These are phyloP conservation scores for Lottia gigantea DNA, from an alignment of 2,888 invertebrate species.

Conservation along the genomic window DNA sequence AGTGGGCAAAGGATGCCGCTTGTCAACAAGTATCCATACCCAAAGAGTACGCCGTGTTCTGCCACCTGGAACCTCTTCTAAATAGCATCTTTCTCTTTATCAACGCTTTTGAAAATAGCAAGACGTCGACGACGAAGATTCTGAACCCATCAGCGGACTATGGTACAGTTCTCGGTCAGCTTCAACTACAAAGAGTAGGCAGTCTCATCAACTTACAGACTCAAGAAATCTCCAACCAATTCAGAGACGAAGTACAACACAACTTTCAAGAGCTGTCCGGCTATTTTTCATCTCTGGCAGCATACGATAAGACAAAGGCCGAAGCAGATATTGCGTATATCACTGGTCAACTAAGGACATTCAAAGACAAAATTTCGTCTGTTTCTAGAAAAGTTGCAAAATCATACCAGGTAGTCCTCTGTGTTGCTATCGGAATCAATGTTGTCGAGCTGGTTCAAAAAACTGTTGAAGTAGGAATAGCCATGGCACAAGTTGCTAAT, in stretches of 20 bases:
- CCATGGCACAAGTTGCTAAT: neutral
- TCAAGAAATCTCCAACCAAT: neutral
- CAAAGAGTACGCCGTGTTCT: neutral
- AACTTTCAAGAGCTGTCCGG: neutral
- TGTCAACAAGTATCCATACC: neutral
- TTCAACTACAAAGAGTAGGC: neutral
- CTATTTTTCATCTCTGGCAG: neutral
- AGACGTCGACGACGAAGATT: neutral
- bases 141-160: neutral
- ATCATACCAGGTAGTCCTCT: neutral
- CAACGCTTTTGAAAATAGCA: neutral
- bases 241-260: neutral
- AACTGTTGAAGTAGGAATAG: neutral
- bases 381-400: neutral
- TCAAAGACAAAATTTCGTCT: neutral
- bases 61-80: neutral
- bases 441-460: neutral
- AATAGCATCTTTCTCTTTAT: neutral
- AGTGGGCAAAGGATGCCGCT: neutral
- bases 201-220: neutral
- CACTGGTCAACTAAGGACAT: neutral
- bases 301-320: neutral
- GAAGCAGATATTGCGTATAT: too few species aligned
- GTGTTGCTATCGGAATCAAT: neutral
- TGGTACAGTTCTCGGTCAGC: neutral